Conservation (phyloP, 2,888 invertebrate genomes). For the Synanthedon vespiformis region DNA sequence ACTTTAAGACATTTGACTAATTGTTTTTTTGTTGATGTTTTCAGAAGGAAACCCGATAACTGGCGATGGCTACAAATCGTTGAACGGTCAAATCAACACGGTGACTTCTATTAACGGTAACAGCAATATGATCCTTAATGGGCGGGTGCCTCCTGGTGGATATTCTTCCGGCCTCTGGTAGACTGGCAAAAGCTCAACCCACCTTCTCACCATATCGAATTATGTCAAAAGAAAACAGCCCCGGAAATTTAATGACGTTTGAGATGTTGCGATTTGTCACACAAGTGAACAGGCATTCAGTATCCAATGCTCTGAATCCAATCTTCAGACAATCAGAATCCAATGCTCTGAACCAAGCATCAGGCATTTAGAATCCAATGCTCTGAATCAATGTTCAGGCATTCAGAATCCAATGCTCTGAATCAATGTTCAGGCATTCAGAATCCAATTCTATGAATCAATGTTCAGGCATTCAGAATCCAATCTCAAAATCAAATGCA, state of each 20-base stretch:
- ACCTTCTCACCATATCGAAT: constrained; percentile 12
- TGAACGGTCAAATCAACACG: constrained; percentile 70
- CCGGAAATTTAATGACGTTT: neutral
- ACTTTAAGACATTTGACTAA: too few relatives aligned
- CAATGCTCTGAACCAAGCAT: too few relatives aligned
- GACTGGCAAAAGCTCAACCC: constrained; percentile 15
- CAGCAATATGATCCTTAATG: constrained; percentile 48
- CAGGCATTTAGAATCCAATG: too few relatives aligned
- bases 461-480: too few relatives aligned
- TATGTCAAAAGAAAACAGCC: neutral
- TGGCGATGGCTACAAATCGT: constrained; percentile 70
- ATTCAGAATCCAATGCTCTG: too few relatives aligned
- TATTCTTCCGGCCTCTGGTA: constrained; percentile 79
- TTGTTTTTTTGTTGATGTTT: constrained; percentile 18
- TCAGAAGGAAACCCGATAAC: constrained; percentile 72
- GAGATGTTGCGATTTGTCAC: neutral
- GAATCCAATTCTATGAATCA: too few relatives aligned
- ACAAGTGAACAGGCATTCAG: too few relatives aligned
- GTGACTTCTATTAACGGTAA: constrained; percentile 56
- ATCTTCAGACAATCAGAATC: too few relatives aligned
- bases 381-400: too few relatives aligned
- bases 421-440: too few relatives aligned
- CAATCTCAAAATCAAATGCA: too few relatives aligned
- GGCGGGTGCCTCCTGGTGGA: constrained; percentile 77
- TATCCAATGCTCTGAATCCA: too few relatives aligned